Evolutionary conservation across 2,888 invertebrate genomes (phyloP).

Genomic region (Rapana venosa): DNA sequence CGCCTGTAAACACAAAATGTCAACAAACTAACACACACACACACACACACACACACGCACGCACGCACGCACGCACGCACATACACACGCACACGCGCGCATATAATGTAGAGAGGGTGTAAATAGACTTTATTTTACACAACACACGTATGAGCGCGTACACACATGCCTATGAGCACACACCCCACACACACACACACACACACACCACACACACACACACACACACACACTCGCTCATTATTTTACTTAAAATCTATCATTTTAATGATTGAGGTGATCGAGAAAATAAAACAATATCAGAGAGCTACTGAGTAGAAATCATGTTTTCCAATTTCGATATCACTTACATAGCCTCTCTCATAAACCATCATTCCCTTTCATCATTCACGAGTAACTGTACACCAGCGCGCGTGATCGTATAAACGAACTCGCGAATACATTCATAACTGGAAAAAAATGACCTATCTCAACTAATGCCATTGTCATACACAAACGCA

Average conservation of each 20-base stretch:
- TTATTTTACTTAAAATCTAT: neutral
- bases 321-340: no score
- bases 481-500: neutral
- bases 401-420: neutral
- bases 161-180: neutral
- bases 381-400: no score
- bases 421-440: constrained; percentile 7
- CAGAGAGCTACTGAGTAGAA: no score
- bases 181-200: neutral
- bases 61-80: no score
- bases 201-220: constrained; percentile 23
- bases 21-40: no score
- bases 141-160: neutral
- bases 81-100: neutral
- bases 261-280: no score
- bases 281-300: no score
- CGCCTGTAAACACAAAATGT: no score
- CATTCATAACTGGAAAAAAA: neutral
- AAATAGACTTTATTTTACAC: neutral
- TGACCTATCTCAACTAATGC: neutral
- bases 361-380: no score
- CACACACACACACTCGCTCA: constrained; percentile 9
- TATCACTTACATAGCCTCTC: no score
- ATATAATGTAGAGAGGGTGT: neutral
- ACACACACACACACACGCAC: no score